A percentile compares a stretch with the other conserved stretches of the same genome.
phyloP scores from a whole-genome alignment of 2,113 vertebrate species.

The Lutjanus erythropterus region DNA sequence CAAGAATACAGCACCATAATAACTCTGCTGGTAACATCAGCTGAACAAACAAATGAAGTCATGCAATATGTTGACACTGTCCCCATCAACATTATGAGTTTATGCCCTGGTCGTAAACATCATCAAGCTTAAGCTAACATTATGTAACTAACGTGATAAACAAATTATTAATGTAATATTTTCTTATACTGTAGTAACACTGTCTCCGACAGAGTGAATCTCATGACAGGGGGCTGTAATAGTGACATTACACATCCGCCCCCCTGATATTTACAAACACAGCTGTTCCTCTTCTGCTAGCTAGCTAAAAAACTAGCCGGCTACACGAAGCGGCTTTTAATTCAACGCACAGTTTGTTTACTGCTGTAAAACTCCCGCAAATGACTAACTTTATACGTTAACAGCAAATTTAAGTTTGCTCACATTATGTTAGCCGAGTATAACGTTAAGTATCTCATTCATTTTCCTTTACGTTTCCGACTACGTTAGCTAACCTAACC shows the following conservation, averaged over 20 bases:
- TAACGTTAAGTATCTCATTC: background rate
- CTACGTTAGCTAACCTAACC: background rate
- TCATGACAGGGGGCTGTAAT: slow-evolving; percentile 5
- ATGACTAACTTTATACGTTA: background rate
- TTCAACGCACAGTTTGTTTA: background rate
- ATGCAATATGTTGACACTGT: slow-evolving; percentile 34
- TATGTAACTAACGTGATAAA: background rate
- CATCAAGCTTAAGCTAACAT: background rate
- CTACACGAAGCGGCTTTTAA: background rate
- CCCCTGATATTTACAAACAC: slow-evolving; percentile 79
- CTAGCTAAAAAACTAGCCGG: background rate
- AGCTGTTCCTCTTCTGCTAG: slow-evolving; percentile 61
- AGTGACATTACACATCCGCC: slow-evolving; percentile 12
- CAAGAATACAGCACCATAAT: too few species aligned
- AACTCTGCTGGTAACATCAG: background rate
- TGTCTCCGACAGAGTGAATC: background rate
- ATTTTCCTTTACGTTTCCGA: background rate
- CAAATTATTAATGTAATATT: background rate
- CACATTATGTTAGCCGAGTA: background rate
- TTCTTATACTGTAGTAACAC: slow-evolving; percentile 9
- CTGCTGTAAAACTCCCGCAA: background rate
- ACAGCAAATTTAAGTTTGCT: background rate
- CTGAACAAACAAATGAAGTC: background rate
- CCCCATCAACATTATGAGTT: background rate
- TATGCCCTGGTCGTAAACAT: background rate